Conservation (phyloP, 2,797 vertebrate genomes). For the Lepus oiostolus region DNA sequence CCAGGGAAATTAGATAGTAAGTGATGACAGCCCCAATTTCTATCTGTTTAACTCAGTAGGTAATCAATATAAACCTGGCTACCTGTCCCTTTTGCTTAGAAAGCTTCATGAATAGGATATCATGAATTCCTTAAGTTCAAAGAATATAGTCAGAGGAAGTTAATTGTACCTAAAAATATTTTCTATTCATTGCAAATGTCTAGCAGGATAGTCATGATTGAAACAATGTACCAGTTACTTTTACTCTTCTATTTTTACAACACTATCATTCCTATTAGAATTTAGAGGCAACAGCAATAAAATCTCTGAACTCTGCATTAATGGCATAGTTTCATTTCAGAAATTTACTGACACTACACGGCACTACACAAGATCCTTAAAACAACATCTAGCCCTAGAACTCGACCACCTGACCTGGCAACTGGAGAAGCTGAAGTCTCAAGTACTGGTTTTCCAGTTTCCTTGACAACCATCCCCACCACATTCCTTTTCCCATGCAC, state of each 20-base stretch:
- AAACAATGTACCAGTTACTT: not conserved
- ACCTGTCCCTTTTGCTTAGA: not conserved
- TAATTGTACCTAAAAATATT: not conserved
- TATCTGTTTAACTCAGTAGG: conserved; percentile 12
- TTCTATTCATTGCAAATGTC: not conserved
- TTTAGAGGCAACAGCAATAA: not conserved
- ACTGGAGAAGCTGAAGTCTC: not conserved
- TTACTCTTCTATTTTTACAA: not conserved
- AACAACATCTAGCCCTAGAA: not conserved
- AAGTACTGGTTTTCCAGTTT: not conserved
- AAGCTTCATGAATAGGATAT: not conserved
- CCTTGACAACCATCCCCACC: not conserved
- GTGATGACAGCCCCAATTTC: not conserved
- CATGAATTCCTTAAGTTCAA: not conserved
- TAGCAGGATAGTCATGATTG: not conserved
- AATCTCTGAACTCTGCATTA: not conserved
- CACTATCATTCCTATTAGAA: not conserved
- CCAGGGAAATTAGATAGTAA: not conserved
- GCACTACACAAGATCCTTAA: not conserved
- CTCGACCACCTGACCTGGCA: not conserved
- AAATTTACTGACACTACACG: not conserved
- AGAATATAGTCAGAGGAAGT: not conserved
- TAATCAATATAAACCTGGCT: not conserved
- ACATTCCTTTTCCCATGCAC: not conserved
- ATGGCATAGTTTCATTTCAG: not conserved